These are phyloP conservation scores for Plumapathes pennacea DNA, from an alignment of 92 coral and sea anemone genomes.

Conservation along the genomic window DNA sequence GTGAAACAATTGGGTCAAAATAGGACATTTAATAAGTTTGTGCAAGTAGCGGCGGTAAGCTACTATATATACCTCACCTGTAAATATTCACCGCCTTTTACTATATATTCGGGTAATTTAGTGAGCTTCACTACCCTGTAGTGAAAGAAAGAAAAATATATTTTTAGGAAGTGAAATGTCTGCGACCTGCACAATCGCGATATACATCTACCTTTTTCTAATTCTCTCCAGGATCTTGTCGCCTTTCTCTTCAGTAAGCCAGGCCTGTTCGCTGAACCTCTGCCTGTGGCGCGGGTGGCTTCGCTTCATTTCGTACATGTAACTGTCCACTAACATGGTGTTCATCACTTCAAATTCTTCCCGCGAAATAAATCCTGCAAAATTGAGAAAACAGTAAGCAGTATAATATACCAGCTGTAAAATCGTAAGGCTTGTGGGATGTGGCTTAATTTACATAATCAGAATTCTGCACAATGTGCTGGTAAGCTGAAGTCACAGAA, in stretches of 20 bases:
- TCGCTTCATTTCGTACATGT: constrained; percentile 78
- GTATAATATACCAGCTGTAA: too few relatives aligned
- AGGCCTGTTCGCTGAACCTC: constrained; percentile 92
- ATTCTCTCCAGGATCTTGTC: constrained; percentile 62
- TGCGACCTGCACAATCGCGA: too few relatives aligned
- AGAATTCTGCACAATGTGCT: too few relatives aligned
- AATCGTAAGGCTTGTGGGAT: too few relatives aligned
- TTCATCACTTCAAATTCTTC: constrained; percentile 82
- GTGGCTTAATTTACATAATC: too few relatives aligned
- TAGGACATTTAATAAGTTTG: too few relatives aligned
- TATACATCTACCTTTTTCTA: constrained; percentile 76
- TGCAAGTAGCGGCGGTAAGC: too few relatives aligned
- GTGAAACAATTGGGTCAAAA: too few relatives aligned
- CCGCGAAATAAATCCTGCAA: constrained; percentile 71
- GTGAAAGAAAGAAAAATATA: too few relatives aligned
- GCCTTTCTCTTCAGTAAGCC: constrained; percentile 74
- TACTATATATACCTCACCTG: constrained; percentile 83
- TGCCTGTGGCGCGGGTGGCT: constrained; percentile 93
- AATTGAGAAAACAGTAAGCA: too few relatives aligned
- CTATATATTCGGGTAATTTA: constrained; percentile 71
- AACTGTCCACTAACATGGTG: constrained; percentile 84
- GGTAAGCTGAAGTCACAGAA: too few relatives aligned
- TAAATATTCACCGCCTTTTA: constrained; percentile 88
- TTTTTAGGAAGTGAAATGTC: too few relatives aligned
- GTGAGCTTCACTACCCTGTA: constrained; percentile 75